Percentiles rank a stretch among this genome's conserved stretches.
phyloP scores from a whole-genome alignment of 2,888 invertebrate genomes.

The Mayetiola destructor region DNA sequence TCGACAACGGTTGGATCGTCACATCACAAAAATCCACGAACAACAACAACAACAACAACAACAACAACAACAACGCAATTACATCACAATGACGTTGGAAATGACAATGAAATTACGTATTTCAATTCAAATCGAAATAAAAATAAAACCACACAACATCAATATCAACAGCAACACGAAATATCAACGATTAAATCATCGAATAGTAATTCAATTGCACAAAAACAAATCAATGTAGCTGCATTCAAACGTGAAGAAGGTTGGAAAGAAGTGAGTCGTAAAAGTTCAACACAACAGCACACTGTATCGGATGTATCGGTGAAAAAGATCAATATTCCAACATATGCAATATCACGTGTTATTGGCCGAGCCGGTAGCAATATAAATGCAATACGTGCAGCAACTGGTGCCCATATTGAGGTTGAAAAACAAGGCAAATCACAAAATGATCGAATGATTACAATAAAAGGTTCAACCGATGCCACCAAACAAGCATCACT shows the following conservation, averaged over 20 bases:
- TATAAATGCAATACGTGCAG: slow-evolving; percentile 93
- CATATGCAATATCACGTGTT: slow-evolving; percentile 89
- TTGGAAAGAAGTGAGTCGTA: slow-evolving; percentile 92
- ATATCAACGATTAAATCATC: too few species aligned
- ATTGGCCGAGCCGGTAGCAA: slow-evolving; percentile 96
- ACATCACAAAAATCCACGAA: slow-evolving; percentile 5
- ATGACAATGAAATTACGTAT: slow-evolving; percentile 30
- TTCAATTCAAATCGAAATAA: slow-evolving; percentile 29
- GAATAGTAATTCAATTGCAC: slow-evolving; percentile 3
- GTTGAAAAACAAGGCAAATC: slow-evolving; percentile 95
- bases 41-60: slow-evolving; percentile 27
- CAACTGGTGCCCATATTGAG: slow-evolving; percentile 95
- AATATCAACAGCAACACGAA: slow-evolving; percentile 1
- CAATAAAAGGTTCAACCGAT: slow-evolving; percentile 86
- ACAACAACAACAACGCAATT: too few species aligned
- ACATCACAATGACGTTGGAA: slow-evolving; percentile 59
- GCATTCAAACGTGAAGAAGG: slow-evolving; percentile 61
- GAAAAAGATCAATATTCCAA: slow-evolving; percentile 88
- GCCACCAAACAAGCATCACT: slow-evolving; percentile 84
- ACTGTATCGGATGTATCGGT: slow-evolving; percentile 38
- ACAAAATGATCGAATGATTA: slow-evolving; percentile 85
- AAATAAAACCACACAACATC: not conserved
- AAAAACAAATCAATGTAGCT: slow-evolving; percentile 23
- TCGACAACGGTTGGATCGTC: not conserved
- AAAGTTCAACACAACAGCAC: slow-evolving; percentile 46